Conservation (phyloP, 2,113 vertebrate genomes). For the Ursus arctos region DNA sequence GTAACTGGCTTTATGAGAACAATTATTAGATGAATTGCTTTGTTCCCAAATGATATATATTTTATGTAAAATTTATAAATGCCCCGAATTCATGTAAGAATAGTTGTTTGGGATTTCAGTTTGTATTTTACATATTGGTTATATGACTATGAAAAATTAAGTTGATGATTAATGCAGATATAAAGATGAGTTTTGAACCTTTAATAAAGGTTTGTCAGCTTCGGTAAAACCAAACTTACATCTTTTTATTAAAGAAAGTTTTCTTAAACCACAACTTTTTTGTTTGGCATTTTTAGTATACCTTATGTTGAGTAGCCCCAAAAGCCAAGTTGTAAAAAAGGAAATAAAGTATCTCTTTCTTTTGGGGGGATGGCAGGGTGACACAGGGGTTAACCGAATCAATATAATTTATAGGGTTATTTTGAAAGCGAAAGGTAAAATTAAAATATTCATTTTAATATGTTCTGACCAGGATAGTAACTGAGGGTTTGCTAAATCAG, state of each 20-base stretch:
- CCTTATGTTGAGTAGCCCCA: neutral
- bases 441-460: constrained; percentile 50
- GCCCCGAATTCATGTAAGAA: constrained; percentile 50
- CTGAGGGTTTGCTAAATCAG: neutral
- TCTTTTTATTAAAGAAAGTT: constrained; percentile 51
- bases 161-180: constrained; percentile 50
- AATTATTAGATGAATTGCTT: constrained; percentile 51
- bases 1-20: constrained; percentile 42
- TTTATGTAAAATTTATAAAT: constrained; percentile 73
- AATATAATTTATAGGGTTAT: neutral
- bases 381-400: neutral
- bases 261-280: constrained; percentile 53
- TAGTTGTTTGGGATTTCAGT: constrained; percentile 70
- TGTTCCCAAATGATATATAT: constrained; percentile 54
- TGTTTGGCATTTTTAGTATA: constrained; percentile 63
- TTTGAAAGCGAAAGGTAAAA: constrained; percentile 40
- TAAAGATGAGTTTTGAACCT: constrained; percentile 69
- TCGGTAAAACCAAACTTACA: constrained; percentile 51
- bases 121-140: constrained; percentile 66
- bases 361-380: neutral
- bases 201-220: constrained; percentile 68
- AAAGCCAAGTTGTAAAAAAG: constrained; percentile 4
- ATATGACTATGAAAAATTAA: constrained; percentile 62
- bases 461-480: neutral
- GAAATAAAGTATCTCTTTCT: neutral